Conservation (phyloP, 2,113 vertebrate genomes). For the Podiceps cristatus region DNA sequence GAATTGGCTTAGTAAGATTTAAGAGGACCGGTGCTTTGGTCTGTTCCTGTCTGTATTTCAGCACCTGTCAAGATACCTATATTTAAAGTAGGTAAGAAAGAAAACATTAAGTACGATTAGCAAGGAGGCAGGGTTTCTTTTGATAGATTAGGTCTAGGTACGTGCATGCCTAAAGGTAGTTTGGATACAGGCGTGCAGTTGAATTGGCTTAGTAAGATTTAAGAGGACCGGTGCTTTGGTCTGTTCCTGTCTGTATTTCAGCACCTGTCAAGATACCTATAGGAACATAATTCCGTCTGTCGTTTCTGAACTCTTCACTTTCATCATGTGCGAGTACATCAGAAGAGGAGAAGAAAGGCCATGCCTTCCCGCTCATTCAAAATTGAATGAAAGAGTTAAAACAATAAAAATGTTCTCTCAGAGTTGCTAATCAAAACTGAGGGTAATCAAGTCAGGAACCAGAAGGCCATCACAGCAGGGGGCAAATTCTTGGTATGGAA, state of each 20-base stretch:
- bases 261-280: not conserved
- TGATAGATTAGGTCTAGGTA: too few relatives aligned
- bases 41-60: not conserved
- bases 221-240: accelerated
- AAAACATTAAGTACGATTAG: not conserved
- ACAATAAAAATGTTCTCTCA: not conserved
- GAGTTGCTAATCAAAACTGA: not conserved
- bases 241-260: not conserved
- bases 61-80: not conserved
- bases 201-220: not conserved
- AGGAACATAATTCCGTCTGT: not conserved
- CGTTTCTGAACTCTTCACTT: not conserved
- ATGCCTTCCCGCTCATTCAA: too few relatives aligned
- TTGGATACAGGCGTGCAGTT: accelerated
- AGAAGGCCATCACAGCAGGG: not conserved
- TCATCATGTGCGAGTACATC: accelerated
- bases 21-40: accelerated
- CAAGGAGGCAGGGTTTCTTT: not conserved
- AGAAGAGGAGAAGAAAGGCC: not conserved
- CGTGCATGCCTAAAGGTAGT: not conserved
- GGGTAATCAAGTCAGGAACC: not conserved
- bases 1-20: not conserved
- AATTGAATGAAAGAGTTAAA: not conserved
- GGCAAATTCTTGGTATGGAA: not conserved
- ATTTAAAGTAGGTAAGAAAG: not conserved